Evolutionary conservation across 1,140 invertebrate genomes (phyloP), one percentile per base, ranked within the genome.

Genomic region (Pachypsylla venusta): DNA sequence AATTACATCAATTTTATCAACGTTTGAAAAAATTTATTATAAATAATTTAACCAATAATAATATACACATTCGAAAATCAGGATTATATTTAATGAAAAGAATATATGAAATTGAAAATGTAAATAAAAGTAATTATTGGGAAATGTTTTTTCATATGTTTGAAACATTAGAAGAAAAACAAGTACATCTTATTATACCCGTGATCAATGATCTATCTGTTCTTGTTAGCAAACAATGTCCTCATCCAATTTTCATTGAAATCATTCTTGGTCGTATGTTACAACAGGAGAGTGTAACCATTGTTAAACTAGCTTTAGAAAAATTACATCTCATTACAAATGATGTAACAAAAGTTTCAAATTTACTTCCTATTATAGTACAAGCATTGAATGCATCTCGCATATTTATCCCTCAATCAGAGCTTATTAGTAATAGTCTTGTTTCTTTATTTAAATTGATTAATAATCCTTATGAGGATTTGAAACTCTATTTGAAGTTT

Each of bases 111-210:
- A 5, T 48, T 7, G 42, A 48, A 48, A 19, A 19, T 19, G 16
- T 5, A 3, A n/a, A 22, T 5, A 4, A 48, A 48, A 48, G 3
- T 48, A 48, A 10, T 3, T 19, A n/a, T 5, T 48, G 16, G 42
- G 42, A 48, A n/a, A 48, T 19, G 7, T 48, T 48, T 22, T 48
- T 48, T 22, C 42, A 48, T n/a, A 19, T 48, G 5, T 48, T 10
- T n/a, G 42, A 48, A 48, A 48, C 42, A 4, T 48, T 48, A n/a
- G 42, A 48, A 48, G 42, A 48, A 48, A 48, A 22, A 19, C 42
- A 48, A 48, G 42, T 48, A 19, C 4, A 48, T n/a, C 42, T 48
- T 19, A 48, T 48, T n/a, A 10, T n/a, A 19, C 42, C 42, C 4
- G 42, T 48, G 4, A n/a, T 48, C 5, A n/a, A 48, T 5, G 4